These are phyloP conservation scores for Corella eumyota DNA, from an alignment of 23 tunicate genomes.

Conservation along the genomic window DNA sequence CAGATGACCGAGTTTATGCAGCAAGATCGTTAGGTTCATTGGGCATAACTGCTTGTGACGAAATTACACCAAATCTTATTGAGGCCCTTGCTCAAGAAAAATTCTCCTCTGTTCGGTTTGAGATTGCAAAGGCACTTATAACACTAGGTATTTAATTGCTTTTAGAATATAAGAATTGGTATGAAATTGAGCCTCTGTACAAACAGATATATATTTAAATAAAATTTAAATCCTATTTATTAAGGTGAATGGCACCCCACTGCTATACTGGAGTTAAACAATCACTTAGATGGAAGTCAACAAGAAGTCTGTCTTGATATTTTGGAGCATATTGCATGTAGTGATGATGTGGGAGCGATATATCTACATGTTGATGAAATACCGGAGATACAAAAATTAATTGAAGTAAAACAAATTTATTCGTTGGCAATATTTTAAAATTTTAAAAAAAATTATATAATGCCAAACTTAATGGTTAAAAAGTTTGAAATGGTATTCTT, in stretches of 20 bases:
- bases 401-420: too few relatives aligned
- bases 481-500: too few relatives aligned
- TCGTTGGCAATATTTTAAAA: too few relatives aligned
- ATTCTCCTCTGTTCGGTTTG: conserved; percentile 19
- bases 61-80: conserved; percentile 23
- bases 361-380: conserved; percentile 7
- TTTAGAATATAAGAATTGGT: too few relatives aligned
- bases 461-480: too few relatives aligned
- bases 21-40: conserved; percentile 46
- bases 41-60: conserved; percentile 41
- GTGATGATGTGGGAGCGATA: conserved; percentile 13
- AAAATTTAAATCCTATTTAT: too few relatives aligned
- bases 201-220: too few relatives aligned
- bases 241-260: conserved; percentile 40
- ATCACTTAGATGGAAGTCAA: conserved; percentile 9
- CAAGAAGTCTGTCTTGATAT: conserved; percentile 26
- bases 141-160: conserved; percentile 30
- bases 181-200: too few relatives aligned
- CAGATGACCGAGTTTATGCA: conserved; percentile 47
- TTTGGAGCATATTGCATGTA: conserved; percentile 43
- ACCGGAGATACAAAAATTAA: conserved; percentile 15
- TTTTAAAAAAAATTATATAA: too few relatives aligned
- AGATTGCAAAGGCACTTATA: conserved; percentile 51
- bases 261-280: conserved; percentile 24
- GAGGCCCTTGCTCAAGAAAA: conserved; percentile 16